phyloP scores from a whole-genome alignment of 2,888 invertebrate species.

The Tetheella fluctuosa region DNA sequence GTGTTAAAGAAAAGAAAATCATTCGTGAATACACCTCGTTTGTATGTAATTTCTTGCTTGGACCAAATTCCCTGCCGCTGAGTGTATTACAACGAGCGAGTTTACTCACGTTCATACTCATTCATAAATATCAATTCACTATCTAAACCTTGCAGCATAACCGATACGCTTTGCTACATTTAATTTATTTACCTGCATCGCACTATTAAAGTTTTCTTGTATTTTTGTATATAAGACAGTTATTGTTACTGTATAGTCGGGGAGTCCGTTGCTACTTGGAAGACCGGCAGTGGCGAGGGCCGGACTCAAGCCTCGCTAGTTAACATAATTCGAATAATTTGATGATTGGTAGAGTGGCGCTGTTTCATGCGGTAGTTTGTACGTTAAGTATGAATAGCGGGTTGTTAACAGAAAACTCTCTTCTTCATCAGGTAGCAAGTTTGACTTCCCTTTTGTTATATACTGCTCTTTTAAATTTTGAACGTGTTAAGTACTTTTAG shows the following conservation, averaged over 20 bases:
- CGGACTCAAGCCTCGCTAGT: conserved; percentile 76
- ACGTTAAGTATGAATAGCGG: conserved; percentile 47
- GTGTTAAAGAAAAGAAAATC: too few species aligned
- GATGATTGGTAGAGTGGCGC: conserved; percentile 53
- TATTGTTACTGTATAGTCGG: conserved; percentile 31
- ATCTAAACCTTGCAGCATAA: background rate
- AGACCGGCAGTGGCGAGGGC: conserved; percentile 78
- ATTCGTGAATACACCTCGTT: too few species aligned
- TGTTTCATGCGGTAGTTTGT: conserved; percentile 40
- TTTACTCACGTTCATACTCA: background rate
- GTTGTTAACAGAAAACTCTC: conserved; percentile 59
- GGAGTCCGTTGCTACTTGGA: conserved; percentile 80
- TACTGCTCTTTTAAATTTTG: too few species aligned
- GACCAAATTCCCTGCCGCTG: too few species aligned
- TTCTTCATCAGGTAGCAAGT: conserved; percentile 78
- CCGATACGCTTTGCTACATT: background rate
- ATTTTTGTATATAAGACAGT: background rate
- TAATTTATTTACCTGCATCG: background rate
- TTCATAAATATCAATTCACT: background rate
- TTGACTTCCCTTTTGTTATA: conserved; percentile 78
- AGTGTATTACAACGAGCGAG: too few species aligned
- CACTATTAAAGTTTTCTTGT: conserved; percentile 7
- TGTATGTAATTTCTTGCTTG: too few species aligned
- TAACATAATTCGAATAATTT: conserved; percentile 26
- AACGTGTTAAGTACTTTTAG: too few species aligned